Evolutionary conservation across 2,888 invertebrate species (phyloP).

Genomic region (Orthosia gracilis): DNA sequence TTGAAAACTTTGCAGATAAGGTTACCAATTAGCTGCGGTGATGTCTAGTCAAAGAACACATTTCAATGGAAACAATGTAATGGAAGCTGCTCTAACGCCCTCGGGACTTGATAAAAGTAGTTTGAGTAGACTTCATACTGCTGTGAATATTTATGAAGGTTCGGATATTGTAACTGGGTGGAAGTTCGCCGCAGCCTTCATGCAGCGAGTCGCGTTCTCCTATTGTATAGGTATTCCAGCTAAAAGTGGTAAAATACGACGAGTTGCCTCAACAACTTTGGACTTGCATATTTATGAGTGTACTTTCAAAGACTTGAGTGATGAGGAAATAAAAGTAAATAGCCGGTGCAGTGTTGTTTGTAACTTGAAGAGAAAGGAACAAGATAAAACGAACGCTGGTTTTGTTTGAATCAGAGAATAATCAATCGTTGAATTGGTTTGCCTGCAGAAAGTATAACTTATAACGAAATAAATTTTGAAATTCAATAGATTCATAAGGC

Average conservation of each 20-base stretch:
- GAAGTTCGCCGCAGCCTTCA: slow-evolving; percentile 79
- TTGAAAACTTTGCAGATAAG: slow-evolving; percentile 63
- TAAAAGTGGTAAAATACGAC: slow-evolving; percentile 84
- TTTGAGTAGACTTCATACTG: slow-evolving; percentile 78
- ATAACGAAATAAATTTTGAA: slow-evolving; percentile 44
- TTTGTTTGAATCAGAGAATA: slow-evolving; percentile 51
- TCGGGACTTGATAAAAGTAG: slow-evolving; percentile 77
- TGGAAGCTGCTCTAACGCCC: slow-evolving; percentile 67
- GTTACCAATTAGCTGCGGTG: slow-evolving; percentile 63
- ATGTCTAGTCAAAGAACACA: slow-evolving; percentile 69
- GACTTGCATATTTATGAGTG: slow-evolving; percentile 88
- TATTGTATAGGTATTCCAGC: slow-evolving; percentile 83
- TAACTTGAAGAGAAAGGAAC: slow-evolving; percentile 72
- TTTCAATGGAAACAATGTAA: slow-evolving; percentile 71
- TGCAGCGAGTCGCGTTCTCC: slow-evolving; percentile 76
- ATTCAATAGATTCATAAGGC: slow-evolving; percentile 41
- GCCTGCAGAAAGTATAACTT: slow-evolving; percentile 19
- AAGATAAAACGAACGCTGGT: slow-evolving; percentile 68
- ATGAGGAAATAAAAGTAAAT: slow-evolving; percentile 85
- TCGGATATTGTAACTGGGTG: slow-evolving; percentile 84
- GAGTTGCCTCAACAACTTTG: slow-evolving; percentile 82
- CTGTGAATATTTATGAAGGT: slow-evolving; percentile 87
- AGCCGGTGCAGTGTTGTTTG: slow-evolving; percentile 78
- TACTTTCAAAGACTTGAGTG: slow-evolving; percentile 86
- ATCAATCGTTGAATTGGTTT: slow-evolving; percentile 31